phyloP scores from a whole-genome alignment of 2,113 vertebrate genomes.

The Nothoprocta pentlandii region DNA sequence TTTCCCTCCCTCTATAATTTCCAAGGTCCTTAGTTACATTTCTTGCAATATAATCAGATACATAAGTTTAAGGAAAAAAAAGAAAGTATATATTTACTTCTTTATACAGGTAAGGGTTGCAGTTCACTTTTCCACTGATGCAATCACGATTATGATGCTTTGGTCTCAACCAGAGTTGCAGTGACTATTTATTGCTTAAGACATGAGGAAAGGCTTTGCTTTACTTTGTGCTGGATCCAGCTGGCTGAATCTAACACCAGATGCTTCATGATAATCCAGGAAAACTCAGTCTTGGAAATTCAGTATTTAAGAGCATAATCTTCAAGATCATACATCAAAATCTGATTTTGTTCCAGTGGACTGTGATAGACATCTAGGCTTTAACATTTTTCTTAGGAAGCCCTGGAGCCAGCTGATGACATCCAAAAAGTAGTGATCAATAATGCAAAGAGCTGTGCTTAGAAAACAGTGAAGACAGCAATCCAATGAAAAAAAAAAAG shows the following conservation, averaged over 20 bases:
- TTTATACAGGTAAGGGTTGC: background rate
- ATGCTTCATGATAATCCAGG: background rate
- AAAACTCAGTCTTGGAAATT: background rate
- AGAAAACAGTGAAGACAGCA: background rate
- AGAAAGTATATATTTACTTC: background rate
- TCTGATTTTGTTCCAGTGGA: background rate
- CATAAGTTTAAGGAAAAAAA: background rate
- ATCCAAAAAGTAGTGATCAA: background rate
- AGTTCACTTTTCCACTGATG: accelerated
- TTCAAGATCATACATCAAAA: background rate
- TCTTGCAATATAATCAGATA: background rate
- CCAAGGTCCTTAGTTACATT: background rate
- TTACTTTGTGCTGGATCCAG: background rate
- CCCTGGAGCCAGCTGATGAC: background rate
- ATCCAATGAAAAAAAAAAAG: background rate
- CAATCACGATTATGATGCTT: background rate
- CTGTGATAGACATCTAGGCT: background rate
- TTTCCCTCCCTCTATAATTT: accelerated
- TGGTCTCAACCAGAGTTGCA: background rate
- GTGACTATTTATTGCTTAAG: background rate
- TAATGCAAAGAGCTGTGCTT: background rate
- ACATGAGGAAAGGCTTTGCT: background rate
- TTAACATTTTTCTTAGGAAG: background rate
- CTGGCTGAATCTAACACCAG: background rate
- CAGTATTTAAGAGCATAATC: background rate